phyloP scores from a whole-genome alignment of 1,140 invertebrate species.

The Platorchestia sp. region DNA sequence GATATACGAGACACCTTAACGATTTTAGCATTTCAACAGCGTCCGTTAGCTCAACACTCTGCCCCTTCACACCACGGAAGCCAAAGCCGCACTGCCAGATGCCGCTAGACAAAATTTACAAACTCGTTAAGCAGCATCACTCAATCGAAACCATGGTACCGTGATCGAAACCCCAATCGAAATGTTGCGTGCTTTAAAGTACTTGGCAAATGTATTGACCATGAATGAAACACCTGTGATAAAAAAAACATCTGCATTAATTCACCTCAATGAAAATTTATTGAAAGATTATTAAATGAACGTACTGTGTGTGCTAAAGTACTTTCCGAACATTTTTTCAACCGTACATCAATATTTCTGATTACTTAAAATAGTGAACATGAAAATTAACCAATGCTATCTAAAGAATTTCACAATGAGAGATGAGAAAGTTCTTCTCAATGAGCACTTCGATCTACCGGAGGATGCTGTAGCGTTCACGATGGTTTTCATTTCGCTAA shows the following conservation, averaged over 20 bases:
- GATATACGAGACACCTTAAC: background rate
- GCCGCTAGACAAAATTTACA: constrained; percentile 1
- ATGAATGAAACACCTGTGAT: background rate
- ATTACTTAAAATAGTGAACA: background rate
- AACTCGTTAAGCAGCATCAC: background rate
- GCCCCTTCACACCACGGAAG: background rate
- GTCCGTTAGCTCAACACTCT: background rate
- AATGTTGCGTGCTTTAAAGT: background rate
- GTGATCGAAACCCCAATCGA: background rate
- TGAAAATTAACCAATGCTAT: background rate
- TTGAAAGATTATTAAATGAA: background rate
- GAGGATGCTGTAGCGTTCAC: constrained; percentile 13
- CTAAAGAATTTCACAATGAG: background rate
- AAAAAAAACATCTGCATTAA: background rate
- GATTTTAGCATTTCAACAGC: background rate
- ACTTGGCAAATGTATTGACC: background rate
- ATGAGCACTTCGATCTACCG: background rate
- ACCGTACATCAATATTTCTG: background rate
- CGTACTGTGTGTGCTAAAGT: background rate
- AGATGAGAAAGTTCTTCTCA: background rate
- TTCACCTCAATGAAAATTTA: background rate
- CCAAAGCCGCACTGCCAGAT: constrained; percentile 1
- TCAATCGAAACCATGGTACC: background rate
- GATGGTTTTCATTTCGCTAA: background rate
- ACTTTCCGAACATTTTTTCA: background rate